Percentiles rank a stretch among this genome's conserved stretches.
Evolutionary conservation across 2,888 invertebrate species (phyloP).

Genomic region (Trichacis sp.): DNA sequence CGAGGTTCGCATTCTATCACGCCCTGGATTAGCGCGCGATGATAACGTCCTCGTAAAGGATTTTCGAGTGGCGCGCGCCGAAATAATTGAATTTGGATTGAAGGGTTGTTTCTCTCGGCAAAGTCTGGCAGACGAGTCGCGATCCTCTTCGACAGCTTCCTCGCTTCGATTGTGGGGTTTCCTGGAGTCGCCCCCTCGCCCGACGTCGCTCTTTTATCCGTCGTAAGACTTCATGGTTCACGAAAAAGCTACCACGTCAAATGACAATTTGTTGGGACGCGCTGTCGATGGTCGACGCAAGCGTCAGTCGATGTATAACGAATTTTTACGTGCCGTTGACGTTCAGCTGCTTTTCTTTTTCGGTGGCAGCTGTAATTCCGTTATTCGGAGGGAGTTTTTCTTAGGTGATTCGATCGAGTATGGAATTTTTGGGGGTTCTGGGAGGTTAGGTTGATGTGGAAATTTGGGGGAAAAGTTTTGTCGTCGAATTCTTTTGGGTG

Average conservation of each 20-base stretch:
- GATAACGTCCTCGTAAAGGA: slow-evolving; percentile 34
- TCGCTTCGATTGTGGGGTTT: slow-evolving; percentile 67
- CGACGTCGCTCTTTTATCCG: slow-evolving; percentile 24
- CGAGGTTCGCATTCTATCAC: slow-evolving; percentile 4
- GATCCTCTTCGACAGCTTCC: slow-evolving; percentile 45
- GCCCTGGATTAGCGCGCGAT: slow-evolving; percentile 2
- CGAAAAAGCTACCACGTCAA: background rate
- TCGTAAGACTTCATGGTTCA: slow-evolving; percentile 33
- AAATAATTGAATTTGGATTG: slow-evolving; percentile 68
- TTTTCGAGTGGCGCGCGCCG: slow-evolving; percentile 48
- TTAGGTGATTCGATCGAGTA: too few species aligned
- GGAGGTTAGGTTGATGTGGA: too few species aligned
- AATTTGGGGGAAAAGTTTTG: too few species aligned
- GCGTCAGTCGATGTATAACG: slow-evolving; percentile 12
- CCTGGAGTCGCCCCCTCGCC: slow-evolving; percentile 41
- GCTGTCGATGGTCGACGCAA: background rate
- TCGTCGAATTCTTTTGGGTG: too few species aligned
- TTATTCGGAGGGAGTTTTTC: too few species aligned
- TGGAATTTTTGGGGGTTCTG: too few species aligned
- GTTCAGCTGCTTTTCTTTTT: too few species aligned
- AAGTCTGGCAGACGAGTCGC: slow-evolving; percentile 24
- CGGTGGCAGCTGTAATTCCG: too few species aligned
- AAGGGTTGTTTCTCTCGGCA: slow-evolving; percentile 54
- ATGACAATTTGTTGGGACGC: slow-evolving; percentile 1
- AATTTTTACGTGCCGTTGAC: too few species aligned